phyloP scores from a whole-genome alignment of 2,797 vertebrate species.

The Oreortyx pictus region DNA sequence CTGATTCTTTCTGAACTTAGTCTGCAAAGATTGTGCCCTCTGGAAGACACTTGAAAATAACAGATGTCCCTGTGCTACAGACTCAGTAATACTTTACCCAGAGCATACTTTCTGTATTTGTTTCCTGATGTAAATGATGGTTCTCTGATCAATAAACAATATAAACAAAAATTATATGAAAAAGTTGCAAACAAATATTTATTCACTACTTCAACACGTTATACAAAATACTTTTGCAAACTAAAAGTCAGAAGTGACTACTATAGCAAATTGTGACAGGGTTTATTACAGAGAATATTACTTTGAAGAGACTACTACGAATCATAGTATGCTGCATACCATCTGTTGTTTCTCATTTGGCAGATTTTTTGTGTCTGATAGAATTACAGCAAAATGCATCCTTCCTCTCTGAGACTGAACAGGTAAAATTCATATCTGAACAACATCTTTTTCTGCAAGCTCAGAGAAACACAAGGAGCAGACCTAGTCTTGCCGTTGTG shows the following conservation, averaged over 20 bases:
- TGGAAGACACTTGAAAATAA: not conserved
- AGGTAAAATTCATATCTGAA: not conserved
- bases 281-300: not conserved
- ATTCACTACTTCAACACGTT: not conserved
- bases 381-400: not conserved
- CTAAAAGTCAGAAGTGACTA: not conserved
- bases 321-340: not conserved
- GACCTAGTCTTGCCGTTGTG: not conserved
- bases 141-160: not conserved
- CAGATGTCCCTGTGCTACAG: not conserved
- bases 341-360: not conserved
- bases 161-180: not conserved
- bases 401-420: not conserved
- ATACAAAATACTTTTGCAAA: not conserved
- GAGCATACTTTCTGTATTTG: not conserved
- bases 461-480: not conserved
- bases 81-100: not conserved
- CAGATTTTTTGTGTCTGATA: not conserved
- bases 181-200: not conserved
- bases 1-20: not conserved
- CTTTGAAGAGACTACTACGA: not conserved
- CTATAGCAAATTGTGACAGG: not conserved
- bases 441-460: not conserved
- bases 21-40: not conserved
- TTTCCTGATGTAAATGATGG: not conserved